Percentiles rank a stretch among this genome's conserved stretches.
Evolutionary conservation across 2,797 vertebrate genomes (phyloP).

Genomic region (Oreonectes daqikongensis): DNA sequence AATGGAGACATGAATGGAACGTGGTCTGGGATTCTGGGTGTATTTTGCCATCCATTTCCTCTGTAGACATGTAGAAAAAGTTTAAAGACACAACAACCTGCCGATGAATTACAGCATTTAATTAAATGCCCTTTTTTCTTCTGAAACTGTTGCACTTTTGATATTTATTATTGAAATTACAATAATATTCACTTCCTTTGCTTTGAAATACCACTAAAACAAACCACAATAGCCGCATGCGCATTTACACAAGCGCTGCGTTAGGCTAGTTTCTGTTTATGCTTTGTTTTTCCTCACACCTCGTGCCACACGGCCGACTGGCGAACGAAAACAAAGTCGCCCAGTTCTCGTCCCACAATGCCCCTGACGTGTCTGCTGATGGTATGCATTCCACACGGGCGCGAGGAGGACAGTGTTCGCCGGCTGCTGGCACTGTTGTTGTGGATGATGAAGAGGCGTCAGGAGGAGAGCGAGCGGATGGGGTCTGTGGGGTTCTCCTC

Average conservation of each 20-base stretch:
- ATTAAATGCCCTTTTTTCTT: background rate
- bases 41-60: background rate
- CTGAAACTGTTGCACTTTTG: background rate
- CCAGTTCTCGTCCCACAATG: slow-evolving; percentile 65
- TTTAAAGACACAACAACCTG: background rate
- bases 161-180: background rate
- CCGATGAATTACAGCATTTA: background rate
- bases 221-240: background rate
- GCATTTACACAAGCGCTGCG: background rate
- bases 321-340: slow-evolving; percentile 62
- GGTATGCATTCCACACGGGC: slow-evolving; percentile 67
- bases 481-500: slow-evolving; percentile 32
- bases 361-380: slow-evolving; percentile 62
- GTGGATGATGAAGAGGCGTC: slow-evolving; percentile 45
- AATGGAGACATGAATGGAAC: background rate
- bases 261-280: slow-evolving; percentile 40
- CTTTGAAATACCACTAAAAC: background rate
- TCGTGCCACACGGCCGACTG: slow-evolving; percentile 55
- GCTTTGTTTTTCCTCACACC: slow-evolving; percentile 49
- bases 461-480: slow-evolving; percentile 20
- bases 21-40: background rate
- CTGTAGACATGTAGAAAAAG: background rate
- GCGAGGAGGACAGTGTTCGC: slow-evolving; percentile 54
- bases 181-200: background rate
- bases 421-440: slow-evolving; percentile 54